Conservation (phyloP, 2,797 vertebrate species). For the Tenualosa ilisha region DNA sequence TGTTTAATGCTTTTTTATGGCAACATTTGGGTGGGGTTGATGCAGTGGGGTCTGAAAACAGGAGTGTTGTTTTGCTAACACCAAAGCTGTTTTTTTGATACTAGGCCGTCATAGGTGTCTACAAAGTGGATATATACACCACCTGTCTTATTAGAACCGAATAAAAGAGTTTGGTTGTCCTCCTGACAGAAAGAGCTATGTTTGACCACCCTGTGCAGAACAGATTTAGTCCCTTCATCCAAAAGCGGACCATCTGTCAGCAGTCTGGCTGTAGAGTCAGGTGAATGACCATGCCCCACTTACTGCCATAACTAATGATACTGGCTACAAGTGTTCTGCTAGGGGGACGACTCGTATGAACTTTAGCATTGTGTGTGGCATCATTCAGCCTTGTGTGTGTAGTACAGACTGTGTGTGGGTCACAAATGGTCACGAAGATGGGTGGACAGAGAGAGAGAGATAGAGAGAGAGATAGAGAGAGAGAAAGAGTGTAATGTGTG, state of each 20-base stretch:
- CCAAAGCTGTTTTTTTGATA: too few relatives aligned
- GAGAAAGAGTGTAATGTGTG: not conserved
- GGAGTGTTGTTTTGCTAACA: too few relatives aligned
- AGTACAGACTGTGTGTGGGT: not conserved
- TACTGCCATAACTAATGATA: not conserved
- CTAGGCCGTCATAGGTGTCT: too few relatives aligned
- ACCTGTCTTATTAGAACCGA: not conserved
- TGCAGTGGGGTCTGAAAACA: too few relatives aligned
- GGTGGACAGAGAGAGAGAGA: not conserved
- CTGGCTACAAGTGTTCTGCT: not conserved
- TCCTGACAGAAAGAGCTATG: slow-evolving; percentile 2
- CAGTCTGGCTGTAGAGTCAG: not conserved
- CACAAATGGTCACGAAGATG: not conserved
- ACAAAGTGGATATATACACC: not conserved
- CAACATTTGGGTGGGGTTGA: too few relatives aligned
- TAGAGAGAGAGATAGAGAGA: not conserved
- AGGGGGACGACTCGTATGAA: not conserved
- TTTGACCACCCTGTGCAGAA: not conserved
- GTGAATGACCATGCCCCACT: not conserved
- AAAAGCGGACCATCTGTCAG: slow-evolving; percentile 15
- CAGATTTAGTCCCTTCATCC: slow-evolving; percentile 5
- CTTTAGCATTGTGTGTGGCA: slow-evolving; percentile 8
- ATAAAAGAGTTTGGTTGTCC: not conserved
- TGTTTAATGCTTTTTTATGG: too few relatives aligned
- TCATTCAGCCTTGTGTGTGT: not conserved